Evolutionary conservation across 2,113 vertebrate species (phyloP).

Genomic region (Cacatua alba): DNA sequence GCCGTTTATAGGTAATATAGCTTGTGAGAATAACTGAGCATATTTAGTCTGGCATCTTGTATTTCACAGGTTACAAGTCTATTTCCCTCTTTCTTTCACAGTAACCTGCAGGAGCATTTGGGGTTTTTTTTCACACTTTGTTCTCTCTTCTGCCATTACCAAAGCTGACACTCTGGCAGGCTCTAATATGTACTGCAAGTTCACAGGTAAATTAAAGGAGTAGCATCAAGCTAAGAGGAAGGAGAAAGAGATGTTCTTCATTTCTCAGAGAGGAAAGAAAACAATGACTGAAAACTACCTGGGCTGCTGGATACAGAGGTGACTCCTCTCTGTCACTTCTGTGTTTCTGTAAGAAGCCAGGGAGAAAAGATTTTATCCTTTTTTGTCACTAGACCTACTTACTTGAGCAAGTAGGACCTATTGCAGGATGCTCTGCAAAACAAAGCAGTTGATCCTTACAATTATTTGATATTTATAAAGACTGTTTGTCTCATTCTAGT

Average conservation of each 20-base stretch:
- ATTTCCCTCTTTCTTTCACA: conserved; percentile 11
- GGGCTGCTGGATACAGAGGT: not conserved
- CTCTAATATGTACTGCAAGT: not conserved
- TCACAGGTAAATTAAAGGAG: not conserved
- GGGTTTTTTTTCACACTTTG: not conserved
- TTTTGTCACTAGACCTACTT: not conserved
- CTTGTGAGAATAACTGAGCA: not conserved
- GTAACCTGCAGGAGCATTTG: not conserved
- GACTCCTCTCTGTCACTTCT: not conserved
- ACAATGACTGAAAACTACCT: not conserved
- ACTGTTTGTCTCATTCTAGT: not conserved
- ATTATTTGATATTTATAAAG: not conserved
- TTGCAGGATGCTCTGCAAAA: not conserved
- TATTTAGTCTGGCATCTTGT: not conserved
- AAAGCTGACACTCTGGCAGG: not conserved
- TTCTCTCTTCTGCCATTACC: not conserved
- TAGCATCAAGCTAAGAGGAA: not conserved
- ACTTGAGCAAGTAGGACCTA: not conserved
- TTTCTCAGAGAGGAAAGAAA: not conserved
- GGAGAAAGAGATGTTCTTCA: not conserved
- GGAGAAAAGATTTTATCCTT: not conserved
- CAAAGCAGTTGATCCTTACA: not conserved
- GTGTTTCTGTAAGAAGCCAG: not conserved
- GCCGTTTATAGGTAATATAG: not conserved
- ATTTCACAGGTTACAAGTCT: not conserved